Percentiles rank a stretch among this genome's conserved stretches.
Evolutionary conservation across 2,113 vertebrate species (phyloP).

Genomic region (Brachionichthys hirsutus): DNA sequence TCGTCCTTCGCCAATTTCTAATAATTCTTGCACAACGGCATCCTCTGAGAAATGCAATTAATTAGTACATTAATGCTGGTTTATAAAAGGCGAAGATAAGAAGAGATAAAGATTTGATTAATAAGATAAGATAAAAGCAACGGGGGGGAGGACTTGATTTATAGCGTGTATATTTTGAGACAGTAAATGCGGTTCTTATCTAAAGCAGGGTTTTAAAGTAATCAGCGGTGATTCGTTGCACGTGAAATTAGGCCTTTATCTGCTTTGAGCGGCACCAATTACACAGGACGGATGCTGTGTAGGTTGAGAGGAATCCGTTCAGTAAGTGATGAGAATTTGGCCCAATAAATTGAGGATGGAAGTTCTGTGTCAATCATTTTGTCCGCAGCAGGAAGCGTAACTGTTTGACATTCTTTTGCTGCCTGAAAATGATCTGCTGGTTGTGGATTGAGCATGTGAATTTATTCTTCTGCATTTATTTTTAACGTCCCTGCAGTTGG

Average conservation of each 20-base stretch:
- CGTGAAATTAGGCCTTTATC: slow-evolving; percentile 45
- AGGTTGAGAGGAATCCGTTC: slow-evolving; percentile 26
- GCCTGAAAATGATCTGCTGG: background rate
- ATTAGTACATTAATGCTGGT: slow-evolving; percentile 38
- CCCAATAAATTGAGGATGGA: slow-evolving; percentile 23
- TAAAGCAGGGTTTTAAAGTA: slow-evolving; percentile 36
- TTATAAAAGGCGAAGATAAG: slow-evolving; percentile 44
- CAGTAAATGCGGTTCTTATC: slow-evolving; percentile 38
- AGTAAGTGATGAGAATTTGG: slow-evolving; percentile 28
- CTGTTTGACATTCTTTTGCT: background rate
- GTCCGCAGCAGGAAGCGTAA: background rate
- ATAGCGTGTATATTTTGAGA: slow-evolving; percentile 35
- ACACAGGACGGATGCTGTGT: slow-evolving; percentile 28
- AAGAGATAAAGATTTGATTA: slow-evolving; percentile 40
- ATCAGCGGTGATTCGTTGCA: slow-evolving; percentile 41
- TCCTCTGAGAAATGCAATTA: slow-evolving; percentile 38
- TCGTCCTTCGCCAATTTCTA: background rate
- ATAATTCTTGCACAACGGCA: slow-evolving; percentile 4
- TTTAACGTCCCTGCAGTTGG: slow-evolving; percentile 18
- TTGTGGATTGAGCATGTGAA: slow-evolving; percentile 5
- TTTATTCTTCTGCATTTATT: slow-evolving; percentile 31
- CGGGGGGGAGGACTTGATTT: slow-evolving; percentile 54
- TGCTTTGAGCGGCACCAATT: slow-evolving; percentile 45
- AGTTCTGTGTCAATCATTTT: background rate
- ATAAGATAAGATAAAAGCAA: slow-evolving; percentile 40